These are phyloP conservation scores for Ophraella communa DNA, from an alignment of 2,888 invertebrate species.

Conservation along the genomic window DNA sequence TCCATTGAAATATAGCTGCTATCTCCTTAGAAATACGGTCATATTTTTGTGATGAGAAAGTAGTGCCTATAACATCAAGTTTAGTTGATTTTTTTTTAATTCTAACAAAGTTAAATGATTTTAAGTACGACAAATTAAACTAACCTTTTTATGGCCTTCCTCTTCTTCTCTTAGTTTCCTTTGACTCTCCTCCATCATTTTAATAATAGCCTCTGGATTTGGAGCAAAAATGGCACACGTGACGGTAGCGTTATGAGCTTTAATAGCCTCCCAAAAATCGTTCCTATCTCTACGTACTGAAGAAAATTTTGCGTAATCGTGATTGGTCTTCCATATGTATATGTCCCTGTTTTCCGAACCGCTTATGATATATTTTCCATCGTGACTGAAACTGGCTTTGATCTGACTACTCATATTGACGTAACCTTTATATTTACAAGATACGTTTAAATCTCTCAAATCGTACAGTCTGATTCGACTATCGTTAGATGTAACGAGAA, in stretches of 20 bases:
- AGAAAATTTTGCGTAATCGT: conserved; percentile 93
- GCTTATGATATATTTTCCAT: conserved; percentile 65
- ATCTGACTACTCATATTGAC: conserved; percentile 96
- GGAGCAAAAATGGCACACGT: conserved; percentile 98
- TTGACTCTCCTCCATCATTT: conserved; percentile 67
- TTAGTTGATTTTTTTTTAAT: too few species aligned
- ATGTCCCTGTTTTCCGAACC: conserved; percentile 96
- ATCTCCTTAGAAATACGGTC: too few species aligned
- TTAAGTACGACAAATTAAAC: conserved; percentile 17
- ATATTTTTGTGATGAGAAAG: too few species aligned
- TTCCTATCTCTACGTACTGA: conserved; percentile 92
- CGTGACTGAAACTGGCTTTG: conserved; percentile 95
- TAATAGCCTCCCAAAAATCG: conserved; percentile 96
- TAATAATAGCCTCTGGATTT: conserved; percentile 89
- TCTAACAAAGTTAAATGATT: too few species aligned
- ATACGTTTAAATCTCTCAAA: conserved; percentile 89
- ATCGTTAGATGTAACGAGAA: conserved; percentile 96
- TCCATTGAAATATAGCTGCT: too few species aligned
- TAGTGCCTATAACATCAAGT: too few species aligned
- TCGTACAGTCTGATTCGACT: conserved; percentile 96
- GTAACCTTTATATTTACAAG: conserved; percentile 74
- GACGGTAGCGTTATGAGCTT: conserved; percentile 94
- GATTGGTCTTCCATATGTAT: conserved; percentile 97
- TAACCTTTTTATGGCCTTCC: conserved; percentile 42
- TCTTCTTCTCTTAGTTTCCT: conserved; percentile 22